Evolutionary conservation across 2,797 vertebrate species (phyloP).

Genomic region (Chiroxiphia lanceolata): DNA sequence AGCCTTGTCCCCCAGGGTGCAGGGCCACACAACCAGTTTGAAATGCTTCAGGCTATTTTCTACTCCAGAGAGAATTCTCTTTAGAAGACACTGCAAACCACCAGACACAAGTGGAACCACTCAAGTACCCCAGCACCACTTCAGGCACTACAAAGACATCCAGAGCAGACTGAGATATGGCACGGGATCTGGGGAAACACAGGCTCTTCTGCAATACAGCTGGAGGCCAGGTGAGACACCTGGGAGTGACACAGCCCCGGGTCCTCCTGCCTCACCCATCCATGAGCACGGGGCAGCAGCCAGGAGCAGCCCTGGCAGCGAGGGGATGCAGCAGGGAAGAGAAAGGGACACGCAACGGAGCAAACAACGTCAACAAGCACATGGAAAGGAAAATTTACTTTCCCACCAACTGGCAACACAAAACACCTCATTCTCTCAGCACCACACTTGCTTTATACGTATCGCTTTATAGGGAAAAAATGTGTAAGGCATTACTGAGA

Average conservation of each 20-base stretch:
- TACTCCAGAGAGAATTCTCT: not conserved
- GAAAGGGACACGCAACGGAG: not conserved
- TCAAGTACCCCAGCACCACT: not conserved
- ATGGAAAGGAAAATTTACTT: not conserved
- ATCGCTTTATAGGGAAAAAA: not conserved
- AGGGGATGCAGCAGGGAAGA: not conserved
- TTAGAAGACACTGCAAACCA: not conserved
- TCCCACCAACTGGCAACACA: not conserved
- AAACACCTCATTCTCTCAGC: not conserved
- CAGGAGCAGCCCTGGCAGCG: not conserved
- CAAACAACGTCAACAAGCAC: accelerated
- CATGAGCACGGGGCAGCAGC: not conserved
- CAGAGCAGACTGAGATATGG: not conserved
- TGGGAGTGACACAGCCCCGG: accelerated
- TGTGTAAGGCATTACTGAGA: not conserved
- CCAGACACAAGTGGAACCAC: not conserved
- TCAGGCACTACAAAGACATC: not conserved
- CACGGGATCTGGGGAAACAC: not conserved
- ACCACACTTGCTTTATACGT: not conserved
- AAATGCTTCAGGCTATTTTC: not conserved
- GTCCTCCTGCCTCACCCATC: not conserved
- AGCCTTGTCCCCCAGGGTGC: not conserved
- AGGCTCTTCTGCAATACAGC: not conserved
- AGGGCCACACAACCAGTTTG: not conserved
- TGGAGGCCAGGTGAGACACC: not conserved